Evolutionary conservation across 2,888 invertebrate genomes (phyloP).

Genomic region (Megalurothrips usitatus): DNA sequence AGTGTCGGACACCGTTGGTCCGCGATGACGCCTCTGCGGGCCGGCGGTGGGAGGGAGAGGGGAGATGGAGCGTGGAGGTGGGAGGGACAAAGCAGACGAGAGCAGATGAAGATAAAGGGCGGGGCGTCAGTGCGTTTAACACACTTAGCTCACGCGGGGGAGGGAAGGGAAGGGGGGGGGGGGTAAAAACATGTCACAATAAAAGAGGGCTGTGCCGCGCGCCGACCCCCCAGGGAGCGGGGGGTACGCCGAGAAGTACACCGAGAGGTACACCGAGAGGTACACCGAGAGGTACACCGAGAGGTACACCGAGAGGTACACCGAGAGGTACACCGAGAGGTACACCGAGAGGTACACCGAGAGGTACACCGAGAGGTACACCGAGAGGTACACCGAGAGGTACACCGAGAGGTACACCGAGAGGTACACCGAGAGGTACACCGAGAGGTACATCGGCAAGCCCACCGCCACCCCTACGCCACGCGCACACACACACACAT

Average conservation of each 20-base stretch:
- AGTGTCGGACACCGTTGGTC: too few species aligned
- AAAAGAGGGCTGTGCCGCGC: neutral
- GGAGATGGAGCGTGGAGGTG: too few species aligned
- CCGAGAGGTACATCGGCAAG: neutral
- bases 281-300: neutral
- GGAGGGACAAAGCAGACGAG: too few species aligned
- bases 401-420: neutral
- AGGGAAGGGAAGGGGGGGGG: neutral
- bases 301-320: neutral
- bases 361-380: too few species aligned
- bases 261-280: too few species aligned
- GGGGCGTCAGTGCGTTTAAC: too few species aligned
- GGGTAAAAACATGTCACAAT: neutral
- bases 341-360: neutral
- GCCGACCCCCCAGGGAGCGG: too few species aligned
- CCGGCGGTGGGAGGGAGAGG: too few species aligned
- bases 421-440: neutral
- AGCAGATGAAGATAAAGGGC: too few species aligned
- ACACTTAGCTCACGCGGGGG: neutral
- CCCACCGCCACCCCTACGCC: neutral
- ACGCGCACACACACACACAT: neutral
- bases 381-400: neutral
- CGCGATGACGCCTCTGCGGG: too few species aligned
- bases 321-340: neutral
- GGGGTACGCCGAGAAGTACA: too few species aligned